phyloP scores from a whole-genome alignment of 2,888 invertebrate species.

The Brenthis ino region DNA sequence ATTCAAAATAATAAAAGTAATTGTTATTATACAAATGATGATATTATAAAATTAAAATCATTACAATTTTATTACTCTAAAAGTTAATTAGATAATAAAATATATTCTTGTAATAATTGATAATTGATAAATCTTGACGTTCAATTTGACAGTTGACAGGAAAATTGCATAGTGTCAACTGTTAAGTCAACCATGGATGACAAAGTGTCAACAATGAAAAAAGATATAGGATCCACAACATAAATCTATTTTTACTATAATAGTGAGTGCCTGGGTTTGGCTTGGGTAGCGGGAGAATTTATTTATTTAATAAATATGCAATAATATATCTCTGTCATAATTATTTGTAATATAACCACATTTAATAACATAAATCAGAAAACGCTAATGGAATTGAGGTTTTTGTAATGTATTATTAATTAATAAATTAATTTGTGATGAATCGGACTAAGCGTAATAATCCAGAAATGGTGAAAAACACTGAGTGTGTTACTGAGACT shows the following conservation, averaged over 20 bases:
- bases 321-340: neutral
- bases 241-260: conserved; percentile 28
- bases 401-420: conserved; percentile 40
- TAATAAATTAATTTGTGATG: conserved; percentile 54
- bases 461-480: conserved; percentile 62
- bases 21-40: no score
- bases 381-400: conserved; percentile 34
- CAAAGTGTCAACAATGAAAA: conserved; percentile 4
- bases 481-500: conserved; percentile 52
- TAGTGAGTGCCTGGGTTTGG: neutral
- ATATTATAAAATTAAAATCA: no score
- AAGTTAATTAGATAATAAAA: no score
- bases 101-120: no score
- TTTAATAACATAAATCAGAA: conserved; percentile 1
- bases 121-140: no score
- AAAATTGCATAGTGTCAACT: conserved; percentile 7
- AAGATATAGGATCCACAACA: conserved; percentile 11
- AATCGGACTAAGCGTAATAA: conserved; percentile 73
- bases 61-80: no score
- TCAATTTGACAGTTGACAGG: neutral
- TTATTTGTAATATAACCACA: neutral
- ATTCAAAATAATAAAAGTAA: no score
- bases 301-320: conserved; percentile 4
- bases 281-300: neutral
- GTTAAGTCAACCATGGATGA: no score